phyloP scores from a whole-genome alignment of 2,797 vertebrate species.

The Monodelphis domestica region DNA sequence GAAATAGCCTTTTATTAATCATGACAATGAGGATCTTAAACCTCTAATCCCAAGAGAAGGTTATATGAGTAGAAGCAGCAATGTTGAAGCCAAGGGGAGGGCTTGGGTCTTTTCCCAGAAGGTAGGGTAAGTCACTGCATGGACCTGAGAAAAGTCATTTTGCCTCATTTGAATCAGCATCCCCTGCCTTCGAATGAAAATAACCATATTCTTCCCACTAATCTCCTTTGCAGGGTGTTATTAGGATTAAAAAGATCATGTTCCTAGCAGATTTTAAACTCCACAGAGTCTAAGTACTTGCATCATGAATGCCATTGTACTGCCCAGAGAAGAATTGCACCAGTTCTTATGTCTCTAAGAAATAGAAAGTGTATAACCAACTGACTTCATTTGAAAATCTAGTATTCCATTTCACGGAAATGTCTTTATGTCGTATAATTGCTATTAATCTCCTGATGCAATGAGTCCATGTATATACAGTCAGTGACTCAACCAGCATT shows the following conservation, averaged over 20 bases:
- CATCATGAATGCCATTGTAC: neutral
- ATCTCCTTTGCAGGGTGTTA: neutral
- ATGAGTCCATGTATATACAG: neutral
- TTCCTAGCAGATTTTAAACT: constrained; percentile 40
- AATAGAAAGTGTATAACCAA: constrained; percentile 27
- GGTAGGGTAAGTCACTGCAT: neutral
- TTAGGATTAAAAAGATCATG: constrained; percentile 25
- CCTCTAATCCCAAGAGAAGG: neutral
- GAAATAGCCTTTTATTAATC: neutral
- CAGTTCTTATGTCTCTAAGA: neutral
- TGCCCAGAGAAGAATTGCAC: neutral
- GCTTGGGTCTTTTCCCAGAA: neutral
- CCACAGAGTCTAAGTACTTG: neutral
- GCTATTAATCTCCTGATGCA: constrained; percentile 4
- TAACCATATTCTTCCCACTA: constrained; percentile 46
- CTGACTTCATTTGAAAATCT: constrained; percentile 5
- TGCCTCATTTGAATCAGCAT: constrained; percentile 21
- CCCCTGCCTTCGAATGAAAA: constrained; percentile 41
- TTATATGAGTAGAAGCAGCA: neutral
- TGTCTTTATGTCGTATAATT: constrained; percentile 16
- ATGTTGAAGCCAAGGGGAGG: neutral
- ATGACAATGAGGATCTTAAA: neutral
- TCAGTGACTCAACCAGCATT: neutral
- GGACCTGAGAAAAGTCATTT: constrained; percentile 28
- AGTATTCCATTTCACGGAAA: constrained; percentile 24